Base-by-base conservation (phyloP, 2,113 vertebrate species). In the Pimephales promelas region DNA sequence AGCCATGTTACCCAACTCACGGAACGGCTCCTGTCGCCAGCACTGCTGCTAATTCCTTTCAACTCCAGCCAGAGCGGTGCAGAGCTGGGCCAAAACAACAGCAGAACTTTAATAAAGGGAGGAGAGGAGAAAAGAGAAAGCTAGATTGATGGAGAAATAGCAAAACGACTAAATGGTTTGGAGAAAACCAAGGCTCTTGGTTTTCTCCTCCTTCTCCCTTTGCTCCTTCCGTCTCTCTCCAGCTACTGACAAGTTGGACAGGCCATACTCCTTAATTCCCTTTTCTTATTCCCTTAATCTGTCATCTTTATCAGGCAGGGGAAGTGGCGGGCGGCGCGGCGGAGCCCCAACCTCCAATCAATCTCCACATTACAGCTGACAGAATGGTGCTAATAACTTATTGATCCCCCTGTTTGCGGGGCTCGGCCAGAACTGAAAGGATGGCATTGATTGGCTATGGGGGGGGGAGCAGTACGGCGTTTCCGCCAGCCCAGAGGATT, bases 381-480 rank as follows among this genome's bases (percentile, higher is more conserved):
- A 98, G 98, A 98, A 98, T 97, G 97, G 97, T 98, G 97, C 97
- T 99, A 99, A 98, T 98, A 97, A 98, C 96, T 98, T 99, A 99
- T 98, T 96, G 98, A 99, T 99, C 95, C 93, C 86, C 88, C 93
- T 90, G 94, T 95, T 95, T 94, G 94, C 93, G 90, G 93, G 93
- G 94, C 95, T 95, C 94, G 93, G 90, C 93, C 87, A 94, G 95
- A 95, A 94, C 94, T 95, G 94, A 95, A 95, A 95, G 94, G 93
- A 95, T 90, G 89, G 91, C 96, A 96, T 96, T 96, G 96, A 97
- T 97, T 97, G 95, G 95, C 95, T 95, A 90, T 89, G 91, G 91
- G 91, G 92, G 90, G 82, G n/a, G 6, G 90, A 26, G 78, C 75
- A 59, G 34, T 64, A 88, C 88, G 88, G 83, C 54, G 81, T 88